These are phyloP conservation scores for Engystomops pustulosus DNA, from an alignment of 2,113 vertebrate species.

Conservation along the genomic window DNA sequence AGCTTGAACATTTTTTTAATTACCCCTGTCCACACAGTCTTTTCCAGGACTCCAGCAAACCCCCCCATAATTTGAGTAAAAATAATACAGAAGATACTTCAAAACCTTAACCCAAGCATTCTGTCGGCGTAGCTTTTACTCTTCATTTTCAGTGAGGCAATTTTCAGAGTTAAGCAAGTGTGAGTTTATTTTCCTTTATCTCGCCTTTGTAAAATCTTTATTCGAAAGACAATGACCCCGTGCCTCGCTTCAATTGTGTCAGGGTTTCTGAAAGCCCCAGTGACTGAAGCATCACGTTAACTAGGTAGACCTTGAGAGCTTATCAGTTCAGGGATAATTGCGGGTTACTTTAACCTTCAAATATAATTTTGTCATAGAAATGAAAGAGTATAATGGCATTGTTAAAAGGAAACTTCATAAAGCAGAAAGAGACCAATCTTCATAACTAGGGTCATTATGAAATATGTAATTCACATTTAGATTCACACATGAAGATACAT, in stretches of 20 bases:
- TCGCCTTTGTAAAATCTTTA: neutral
- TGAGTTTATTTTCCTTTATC: neutral
- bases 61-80: neutral
- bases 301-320: neutral
- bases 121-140: neutral
- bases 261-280: neutral
- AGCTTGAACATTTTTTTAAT: too few species aligned
- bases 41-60: too few species aligned
- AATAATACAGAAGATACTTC: neutral
- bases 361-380: neutral
- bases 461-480: too few species aligned
- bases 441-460: too few species aligned
- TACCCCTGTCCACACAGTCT: too few species aligned
- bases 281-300: neutral
- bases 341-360: neutral
- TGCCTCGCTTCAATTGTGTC: neutral
- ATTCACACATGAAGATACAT: too few species aligned
- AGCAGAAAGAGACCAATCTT: too few species aligned
- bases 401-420: neutral
- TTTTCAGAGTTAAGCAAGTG: neutral
- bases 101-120: neutral
- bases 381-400: neutral
- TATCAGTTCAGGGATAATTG: slow-evolving; percentile 10
- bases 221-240: neutral
- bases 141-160: neutral